Evolutionary conservation across 1,140 invertebrate genomes (phyloP).

Genomic region (Drosophila kepulauana): DNA sequence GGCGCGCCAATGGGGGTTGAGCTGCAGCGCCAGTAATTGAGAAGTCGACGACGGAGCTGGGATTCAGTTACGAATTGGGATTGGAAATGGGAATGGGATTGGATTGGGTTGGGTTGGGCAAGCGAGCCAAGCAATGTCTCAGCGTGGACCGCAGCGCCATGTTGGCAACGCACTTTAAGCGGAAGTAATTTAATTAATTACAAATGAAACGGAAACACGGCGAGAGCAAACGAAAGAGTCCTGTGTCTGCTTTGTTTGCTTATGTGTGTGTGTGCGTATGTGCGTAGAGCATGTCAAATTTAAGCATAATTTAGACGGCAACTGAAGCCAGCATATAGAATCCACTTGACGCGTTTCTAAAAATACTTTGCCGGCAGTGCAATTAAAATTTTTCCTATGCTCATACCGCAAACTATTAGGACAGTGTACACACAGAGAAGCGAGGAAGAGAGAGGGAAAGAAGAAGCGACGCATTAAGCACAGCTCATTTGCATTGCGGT

Average conservation of each 20-base stretch:
- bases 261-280: constrained; percentile 18
- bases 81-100: not conserved
- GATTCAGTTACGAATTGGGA: constrained; percentile 48
- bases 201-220: constrained; percentile 83
- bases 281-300: constrained; percentile 39
- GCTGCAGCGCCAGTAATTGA: constrained; percentile 64
- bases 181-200: constrained; percentile 85
- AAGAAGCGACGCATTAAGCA: constrained; percentile 62
- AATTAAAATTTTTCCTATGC: constrained; percentile 72
- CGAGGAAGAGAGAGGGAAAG: not conserved
- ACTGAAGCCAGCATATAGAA: not conserved
- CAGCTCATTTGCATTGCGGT: constrained; percentile 82
- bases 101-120: constrained; percentile 34
- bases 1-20: constrained; percentile 20
- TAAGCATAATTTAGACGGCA: constrained; percentile 37
- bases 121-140: constrained; percentile 15
- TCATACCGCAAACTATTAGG: constrained; percentile 60
- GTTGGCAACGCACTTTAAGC: constrained; percentile 76
- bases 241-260: constrained; percentile 3
- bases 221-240: constrained; percentile 39
- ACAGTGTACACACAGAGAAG: constrained; percentile 39
- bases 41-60: constrained; percentile 68
- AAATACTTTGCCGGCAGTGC: constrained; percentile 57
- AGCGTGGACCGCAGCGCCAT: constrained; percentile 36
- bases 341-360: constrained; percentile 54